phyloP scores from a whole-genome alignment of 2,797 vertebrate species.

The Micrastur ruficollis region DNA sequence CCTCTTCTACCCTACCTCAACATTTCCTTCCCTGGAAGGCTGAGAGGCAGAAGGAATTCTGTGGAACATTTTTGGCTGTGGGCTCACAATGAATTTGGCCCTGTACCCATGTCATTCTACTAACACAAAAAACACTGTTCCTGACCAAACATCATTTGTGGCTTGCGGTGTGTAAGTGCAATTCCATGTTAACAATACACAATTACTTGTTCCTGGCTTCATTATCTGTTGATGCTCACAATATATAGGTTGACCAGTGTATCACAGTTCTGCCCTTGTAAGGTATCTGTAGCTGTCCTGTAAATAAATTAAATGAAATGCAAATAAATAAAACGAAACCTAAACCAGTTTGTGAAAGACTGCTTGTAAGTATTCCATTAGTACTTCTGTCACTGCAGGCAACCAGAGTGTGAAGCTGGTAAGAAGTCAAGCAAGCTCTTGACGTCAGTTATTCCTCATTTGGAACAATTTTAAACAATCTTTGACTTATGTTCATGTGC shows the following conservation, averaged over 20 bases:
- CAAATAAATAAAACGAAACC: neutral
- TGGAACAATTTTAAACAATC: conserved; percentile 66
- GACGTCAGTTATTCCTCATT: conserved; percentile 76
- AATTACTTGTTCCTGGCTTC: neutral
- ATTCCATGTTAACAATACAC: neutral
- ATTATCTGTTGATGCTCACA: neutral
- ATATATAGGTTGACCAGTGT: neutral
- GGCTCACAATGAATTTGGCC: neutral
- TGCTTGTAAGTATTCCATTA: conserved; percentile 33
- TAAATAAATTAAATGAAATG: conserved; percentile 40
- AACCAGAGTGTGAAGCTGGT: conserved; percentile 64
- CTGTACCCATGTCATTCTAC: neutral
- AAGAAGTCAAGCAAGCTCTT: conserved; percentile 69
- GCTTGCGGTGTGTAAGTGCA: neutral
- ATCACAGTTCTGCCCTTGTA: neutral
- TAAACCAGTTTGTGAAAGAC: conserved; percentile 24
- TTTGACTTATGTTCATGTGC: conserved; percentile 65
- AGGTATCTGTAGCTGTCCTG: neutral
- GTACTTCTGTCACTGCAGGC: conserved; percentile 65
- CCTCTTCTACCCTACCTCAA: neutral
- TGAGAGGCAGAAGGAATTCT: neutral
- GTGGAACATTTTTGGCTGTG: neutral
- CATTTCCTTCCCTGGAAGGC: neutral
- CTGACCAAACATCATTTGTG: neutral
- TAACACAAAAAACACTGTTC: neutral